Evolutionary conservation across 2,888 invertebrate species (phyloP), one percentile per base, ranked within the genome.

Genomic region (Cylloceria caligata): DNA sequence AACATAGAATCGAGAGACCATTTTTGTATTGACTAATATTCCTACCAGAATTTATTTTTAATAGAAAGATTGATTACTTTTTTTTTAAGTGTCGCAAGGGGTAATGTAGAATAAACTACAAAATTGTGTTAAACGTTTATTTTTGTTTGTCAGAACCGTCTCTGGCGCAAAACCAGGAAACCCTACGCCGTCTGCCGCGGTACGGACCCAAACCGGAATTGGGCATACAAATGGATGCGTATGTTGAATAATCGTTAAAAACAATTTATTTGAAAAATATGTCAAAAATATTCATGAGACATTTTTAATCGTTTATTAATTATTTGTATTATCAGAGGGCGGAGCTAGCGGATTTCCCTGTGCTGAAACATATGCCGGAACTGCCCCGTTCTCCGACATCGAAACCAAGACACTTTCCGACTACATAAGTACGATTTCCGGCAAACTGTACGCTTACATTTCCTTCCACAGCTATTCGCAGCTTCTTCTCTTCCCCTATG

Each of bases 201-300:
- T 3, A 95, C 95, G 0, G 97, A 97, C 91, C 95, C 96, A 0
- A 97, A 97, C 90, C 94, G 97, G 81, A 97, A 97, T 90, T 97
- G 96, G 95, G 95, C 94, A 81, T 95, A 94, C 88, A 94, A 95
- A 84, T 96, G 96, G 96, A 94, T 94, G 83, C 90, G 95, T 95
- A 91, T 91, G 92, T 86, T 65, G n/a, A 19, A 5, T n/a, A n/a
- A n/a, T n/a, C n/a, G n/a, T n/a, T n/a, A n/a, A n/a, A 60, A 42
- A 55, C 42, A 30, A 36, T 42, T 30, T 55, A 21, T 30, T 1
- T 3, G 6, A 24, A 55, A 55, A 24, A 24, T 24, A 24, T 24
- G 24, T 55, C 1, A 13, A 24, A 9, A 11, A n/a, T 13, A 55
- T 11, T 13, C 2, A 55, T 13, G 4, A 13, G 11, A 55, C 13